Evolutionary conservation across 2,797 vertebrate genomes (phyloP).

Genomic region (Brachyalestes nurse): DNA sequence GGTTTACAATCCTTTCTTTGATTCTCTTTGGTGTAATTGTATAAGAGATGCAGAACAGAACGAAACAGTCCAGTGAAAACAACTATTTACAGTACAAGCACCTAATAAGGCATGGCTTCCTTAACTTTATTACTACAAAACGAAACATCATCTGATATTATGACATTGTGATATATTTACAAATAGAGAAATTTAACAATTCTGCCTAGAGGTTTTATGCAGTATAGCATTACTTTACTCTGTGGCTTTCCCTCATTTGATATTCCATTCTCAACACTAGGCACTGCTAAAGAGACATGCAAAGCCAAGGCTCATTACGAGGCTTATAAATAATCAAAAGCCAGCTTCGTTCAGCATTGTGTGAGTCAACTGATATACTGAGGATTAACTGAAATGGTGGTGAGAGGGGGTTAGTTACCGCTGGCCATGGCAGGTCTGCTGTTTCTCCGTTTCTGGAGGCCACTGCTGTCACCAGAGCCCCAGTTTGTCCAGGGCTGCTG

Average conservation of each 20-base stretch:
- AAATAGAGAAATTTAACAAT: neutral
- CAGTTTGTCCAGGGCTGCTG: constrained; percentile 71
- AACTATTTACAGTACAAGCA: neutral
- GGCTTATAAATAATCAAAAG: constrained; percentile 20
- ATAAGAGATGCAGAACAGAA: neutral
- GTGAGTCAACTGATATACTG: constrained; percentile 10
- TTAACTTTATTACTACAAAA: neutral
- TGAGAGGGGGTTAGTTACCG: constrained; percentile 72
- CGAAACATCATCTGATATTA: neutral
- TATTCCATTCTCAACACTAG: neutral
- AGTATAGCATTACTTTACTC: neutral
- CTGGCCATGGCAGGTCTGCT: constrained; percentile 85
- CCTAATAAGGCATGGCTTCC: neutral
- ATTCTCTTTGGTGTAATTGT: neutral
- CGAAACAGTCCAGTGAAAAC: neutral
- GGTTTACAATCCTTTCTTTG: neutral
- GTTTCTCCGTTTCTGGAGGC: constrained; percentile 65
- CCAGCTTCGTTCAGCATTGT: constrained; percentile 4
- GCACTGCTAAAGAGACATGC: constrained; percentile 2
- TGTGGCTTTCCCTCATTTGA: neutral
- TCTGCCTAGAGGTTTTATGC: neutral
- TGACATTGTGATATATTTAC: neutral
- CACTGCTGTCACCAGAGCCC: constrained; percentile 75
- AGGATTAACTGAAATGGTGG: constrained; percentile 5
- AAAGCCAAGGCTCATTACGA: neutral